phyloP scores from a whole-genome alignment of 2,113 vertebrate genomes.

The Pachypanchax playfairii region DNA sequence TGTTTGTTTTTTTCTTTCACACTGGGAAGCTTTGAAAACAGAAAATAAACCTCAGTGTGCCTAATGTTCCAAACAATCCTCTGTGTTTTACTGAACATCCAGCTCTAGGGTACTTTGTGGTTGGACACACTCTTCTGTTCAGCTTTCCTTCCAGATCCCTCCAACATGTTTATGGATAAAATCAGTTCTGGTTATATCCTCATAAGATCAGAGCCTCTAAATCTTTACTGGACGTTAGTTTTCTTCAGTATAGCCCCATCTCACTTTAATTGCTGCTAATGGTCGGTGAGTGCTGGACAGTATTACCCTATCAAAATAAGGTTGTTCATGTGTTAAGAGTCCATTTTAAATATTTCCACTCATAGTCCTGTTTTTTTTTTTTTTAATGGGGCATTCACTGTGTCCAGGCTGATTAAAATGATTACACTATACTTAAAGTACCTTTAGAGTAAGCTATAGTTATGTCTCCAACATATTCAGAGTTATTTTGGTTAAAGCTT shows the following conservation, averaged over 20 bases:
- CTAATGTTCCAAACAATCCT: not conserved
- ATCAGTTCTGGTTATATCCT: not conserved
- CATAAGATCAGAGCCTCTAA: not conserved
- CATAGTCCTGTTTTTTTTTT: no score
- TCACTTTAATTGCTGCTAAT: not conserved
- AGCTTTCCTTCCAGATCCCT: not conserved
- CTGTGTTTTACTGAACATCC: not conserved
- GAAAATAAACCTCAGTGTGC: not conserved
- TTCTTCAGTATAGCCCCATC: constrained; percentile 12
- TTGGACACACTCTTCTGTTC: not conserved
- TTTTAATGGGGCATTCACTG: not conserved
- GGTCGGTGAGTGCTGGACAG: not conserved
- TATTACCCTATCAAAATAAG: not conserved
- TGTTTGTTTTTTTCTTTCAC: not conserved
- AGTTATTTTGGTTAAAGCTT: no score
- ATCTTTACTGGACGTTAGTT: not conserved
- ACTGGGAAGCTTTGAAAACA: no score
- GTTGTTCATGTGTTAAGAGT: no score
- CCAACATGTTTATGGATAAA: constrained; percentile 5
- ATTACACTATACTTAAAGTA: no score
- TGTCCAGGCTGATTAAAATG: no score
- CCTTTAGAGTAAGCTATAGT: no score
- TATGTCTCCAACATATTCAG: no score
- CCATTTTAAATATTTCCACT: no score
- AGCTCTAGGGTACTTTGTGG: not conserved